Conservation (phyloP, 1,140 invertebrate genomes). For the Drosophila grimshawi region DNA sequence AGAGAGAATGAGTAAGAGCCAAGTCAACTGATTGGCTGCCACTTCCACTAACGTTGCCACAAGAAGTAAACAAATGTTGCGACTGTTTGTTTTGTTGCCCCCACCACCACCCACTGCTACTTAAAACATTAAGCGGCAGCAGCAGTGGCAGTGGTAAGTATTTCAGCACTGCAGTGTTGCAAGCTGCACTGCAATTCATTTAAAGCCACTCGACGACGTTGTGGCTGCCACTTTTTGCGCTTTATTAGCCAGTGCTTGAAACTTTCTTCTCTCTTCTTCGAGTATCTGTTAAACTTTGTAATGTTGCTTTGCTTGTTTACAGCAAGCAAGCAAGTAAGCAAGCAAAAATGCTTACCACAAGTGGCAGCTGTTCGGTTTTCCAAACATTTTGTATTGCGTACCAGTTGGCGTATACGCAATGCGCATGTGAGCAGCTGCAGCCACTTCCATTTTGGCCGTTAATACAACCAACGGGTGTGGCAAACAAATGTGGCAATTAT, state of each 20-base stretch:
- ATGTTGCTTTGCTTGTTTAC: conserved; percentile 20
- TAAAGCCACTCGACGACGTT: conserved; percentile 38
- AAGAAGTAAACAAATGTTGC: conserved; percentile 73
- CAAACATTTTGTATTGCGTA: conserved; percentile 10
- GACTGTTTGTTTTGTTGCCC: conserved; percentile 21
- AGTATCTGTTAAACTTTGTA: background rate
- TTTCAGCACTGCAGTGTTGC: conserved; percentile 1
- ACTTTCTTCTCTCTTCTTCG: background rate
- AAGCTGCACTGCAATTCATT: conserved; percentile 41
- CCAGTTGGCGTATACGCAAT: conserved; percentile 19
- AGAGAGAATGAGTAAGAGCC: conserved; percentile 28
- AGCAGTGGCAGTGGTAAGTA: conserved; percentile 19
- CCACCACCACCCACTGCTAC: conserved; percentile 9
- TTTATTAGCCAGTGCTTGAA: conserved; percentile 24
- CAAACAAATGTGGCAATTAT: conserved; percentile 15
- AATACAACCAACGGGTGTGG: conserved; percentile 4
- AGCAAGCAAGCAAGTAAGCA: background rate
- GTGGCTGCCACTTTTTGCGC: conserved; percentile 29
- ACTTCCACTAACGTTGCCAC: conserved; percentile 40
- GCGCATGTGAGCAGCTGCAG: conserved; percentile 6
- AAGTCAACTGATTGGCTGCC: conserved; percentile 71
- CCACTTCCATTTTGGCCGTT: conserved; percentile 4
- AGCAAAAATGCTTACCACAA: conserved; percentile 14
- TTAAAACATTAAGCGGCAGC: conserved; percentile 48
- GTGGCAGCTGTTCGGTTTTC: conserved; percentile 20